Percentiles rank a stretch among this genome's conserved stretches.
These are phyloP conservation scores for Axea sp. DNA, from an alignment of 2,888 invertebrate species.

Conservation along the genomic window DNA sequence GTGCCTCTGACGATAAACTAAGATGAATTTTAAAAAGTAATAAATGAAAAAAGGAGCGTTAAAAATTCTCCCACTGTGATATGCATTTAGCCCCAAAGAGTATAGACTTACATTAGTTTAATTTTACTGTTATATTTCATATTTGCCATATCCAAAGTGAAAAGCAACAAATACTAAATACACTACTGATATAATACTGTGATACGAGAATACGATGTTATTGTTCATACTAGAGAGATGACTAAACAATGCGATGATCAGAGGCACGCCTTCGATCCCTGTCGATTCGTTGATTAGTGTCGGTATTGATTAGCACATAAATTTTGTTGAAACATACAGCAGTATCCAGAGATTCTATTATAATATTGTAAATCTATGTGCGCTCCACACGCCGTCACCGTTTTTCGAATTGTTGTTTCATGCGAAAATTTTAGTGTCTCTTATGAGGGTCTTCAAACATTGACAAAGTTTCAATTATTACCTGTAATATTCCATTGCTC, in stretches of 20 bases:
- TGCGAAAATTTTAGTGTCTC: slow-evolving; percentile 44
- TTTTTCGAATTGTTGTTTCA: slow-evolving; percentile 56
- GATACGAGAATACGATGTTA: slow-evolving; percentile 77
- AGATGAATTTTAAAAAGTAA: slow-evolving; percentile 63
- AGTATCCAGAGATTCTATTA: slow-evolving; percentile 65
- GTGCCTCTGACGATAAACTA: slow-evolving; percentile 70
- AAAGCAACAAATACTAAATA: slow-evolving; percentile 74
- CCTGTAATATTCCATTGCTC: too few relatives aligned
- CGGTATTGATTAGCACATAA: slow-evolving; percentile 68
- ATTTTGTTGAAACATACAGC: slow-evolving; percentile 68
- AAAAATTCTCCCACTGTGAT: slow-evolving; percentile 77
- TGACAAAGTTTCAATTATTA: too few relatives aligned
- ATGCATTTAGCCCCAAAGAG: slow-evolving; percentile 79
- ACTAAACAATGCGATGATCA: slow-evolving; percentile 65
- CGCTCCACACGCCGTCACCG: slow-evolving; percentile 64
- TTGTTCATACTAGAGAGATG: slow-evolving; percentile 75
- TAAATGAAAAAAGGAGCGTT: slow-evolving; percentile 66
- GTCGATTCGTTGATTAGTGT: slow-evolving; percentile 73
- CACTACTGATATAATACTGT: slow-evolving; percentile 76
- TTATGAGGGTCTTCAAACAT: slow-evolving; percentile 27
- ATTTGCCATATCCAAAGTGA: slow-evolving; percentile 78
- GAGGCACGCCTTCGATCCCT: slow-evolving; percentile 69
- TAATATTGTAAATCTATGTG: slow-evolving; percentile 63
- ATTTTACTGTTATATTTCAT: slow-evolving; percentile 77
- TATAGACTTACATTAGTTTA: slow-evolving; percentile 78